phyloP scores from a whole-genome alignment of 1,140 invertebrate genomes.

The Danaus plexippus region DNA sequence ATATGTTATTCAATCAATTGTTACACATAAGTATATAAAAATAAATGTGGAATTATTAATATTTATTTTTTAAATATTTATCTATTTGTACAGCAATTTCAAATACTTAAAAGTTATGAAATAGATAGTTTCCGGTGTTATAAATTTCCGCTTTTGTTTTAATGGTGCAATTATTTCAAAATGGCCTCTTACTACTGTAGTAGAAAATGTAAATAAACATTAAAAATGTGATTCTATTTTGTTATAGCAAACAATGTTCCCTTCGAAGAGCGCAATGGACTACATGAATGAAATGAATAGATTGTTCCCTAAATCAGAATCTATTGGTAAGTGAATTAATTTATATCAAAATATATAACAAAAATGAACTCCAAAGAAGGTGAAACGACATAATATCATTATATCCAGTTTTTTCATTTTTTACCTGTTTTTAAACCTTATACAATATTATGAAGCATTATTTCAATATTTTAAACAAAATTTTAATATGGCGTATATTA shows the following conservation, averaged over 20 bases:
- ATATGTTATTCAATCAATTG: no score
- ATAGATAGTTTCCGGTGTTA: no score
- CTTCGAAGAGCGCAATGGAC: conserved; percentile 32
- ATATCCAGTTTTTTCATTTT: no score
- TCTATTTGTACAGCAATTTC: no score
- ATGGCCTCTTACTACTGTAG: neutral
- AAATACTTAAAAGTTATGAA: no score
- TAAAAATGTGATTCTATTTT: conserved; percentile 13
- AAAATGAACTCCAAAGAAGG: no score
- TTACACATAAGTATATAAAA: no score
- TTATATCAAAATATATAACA: conserved; percentile 5
- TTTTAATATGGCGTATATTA: neutral
- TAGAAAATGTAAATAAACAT: conserved; percentile 2
- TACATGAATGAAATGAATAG: conserved; percentile 42
- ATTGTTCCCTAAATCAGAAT: conserved; percentile 28
- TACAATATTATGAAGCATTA: no score
- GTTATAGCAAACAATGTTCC: conserved; percentile 49
- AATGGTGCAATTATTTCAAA: conserved; percentile 6
- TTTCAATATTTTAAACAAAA: neutral
- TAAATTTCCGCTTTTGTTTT: neutral
- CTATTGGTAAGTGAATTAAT: conserved; percentile 35
- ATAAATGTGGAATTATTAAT: no score
- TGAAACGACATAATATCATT: no score
- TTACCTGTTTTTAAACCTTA: no score
- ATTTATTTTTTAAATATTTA: no score